A percentile compares a stretch with the other conserved stretches of the same genome.
Evolutionary conservation across 2,113 vertebrate genomes (phyloP).

Genomic region (Rhizomys pruinosus): DNA sequence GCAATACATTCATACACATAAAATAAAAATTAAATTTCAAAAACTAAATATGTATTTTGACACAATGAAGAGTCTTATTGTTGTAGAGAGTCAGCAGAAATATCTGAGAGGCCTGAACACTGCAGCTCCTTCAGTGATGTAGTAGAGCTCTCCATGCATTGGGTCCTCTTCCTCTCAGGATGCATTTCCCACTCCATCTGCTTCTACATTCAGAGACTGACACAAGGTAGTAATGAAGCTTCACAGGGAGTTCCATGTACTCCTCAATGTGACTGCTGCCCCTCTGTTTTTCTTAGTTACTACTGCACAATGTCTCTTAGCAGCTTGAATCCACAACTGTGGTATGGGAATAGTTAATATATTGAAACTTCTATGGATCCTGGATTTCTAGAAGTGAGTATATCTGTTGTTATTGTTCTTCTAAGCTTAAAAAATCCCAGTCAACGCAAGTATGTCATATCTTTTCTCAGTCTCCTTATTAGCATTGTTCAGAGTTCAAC

Average conservation of each 20-base stretch:
- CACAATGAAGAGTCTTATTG: neutral
- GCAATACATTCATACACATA: too few species aligned
- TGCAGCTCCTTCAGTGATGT: neutral
- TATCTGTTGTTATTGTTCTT: neutral
- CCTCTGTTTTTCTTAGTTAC: neutral
- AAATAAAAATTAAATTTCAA: too few species aligned
- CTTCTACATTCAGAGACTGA: neutral
- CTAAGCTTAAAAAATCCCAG: neutral
- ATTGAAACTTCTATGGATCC: neutral
- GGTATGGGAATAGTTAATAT: neutral
- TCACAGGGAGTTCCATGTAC: neutral
- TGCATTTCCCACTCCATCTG: neutral
- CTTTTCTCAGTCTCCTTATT: neutral
- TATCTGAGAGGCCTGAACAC: neutral
- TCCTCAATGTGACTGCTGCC: neutral
- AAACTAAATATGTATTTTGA: neutral
- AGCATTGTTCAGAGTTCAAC: conserved; percentile 6
- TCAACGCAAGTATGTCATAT: neutral
- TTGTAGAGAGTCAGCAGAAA: neutral
- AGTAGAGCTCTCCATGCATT: neutral
- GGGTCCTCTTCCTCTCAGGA: neutral
- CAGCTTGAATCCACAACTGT: neutral
- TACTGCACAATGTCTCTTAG: neutral
- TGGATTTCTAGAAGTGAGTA: neutral
- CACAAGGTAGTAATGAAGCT: neutral